phyloP scores from a whole-genome alignment of 1,140 invertebrate species.

The Asobara japonica region DNA sequence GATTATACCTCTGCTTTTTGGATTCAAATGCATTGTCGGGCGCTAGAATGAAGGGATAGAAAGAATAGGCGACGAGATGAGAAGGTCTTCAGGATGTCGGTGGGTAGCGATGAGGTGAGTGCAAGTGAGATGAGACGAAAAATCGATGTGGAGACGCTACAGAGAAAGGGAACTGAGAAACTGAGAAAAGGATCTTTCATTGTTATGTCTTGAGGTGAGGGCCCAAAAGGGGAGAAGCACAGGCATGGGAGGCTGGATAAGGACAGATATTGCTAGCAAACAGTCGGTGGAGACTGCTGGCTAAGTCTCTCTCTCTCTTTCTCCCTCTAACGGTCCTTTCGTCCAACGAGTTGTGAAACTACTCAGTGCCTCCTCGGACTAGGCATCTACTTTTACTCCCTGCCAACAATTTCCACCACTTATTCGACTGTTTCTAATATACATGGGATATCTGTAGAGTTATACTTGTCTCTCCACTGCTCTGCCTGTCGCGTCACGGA shows the following conservation, averaged over 20 bases:
- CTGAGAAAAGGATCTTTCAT: conserved; percentile 34
- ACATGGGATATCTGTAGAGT: not conserved
- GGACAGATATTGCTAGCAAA: conserved; percentile 15
- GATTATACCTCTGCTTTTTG: conserved; percentile 31
- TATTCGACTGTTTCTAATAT: not conserved
- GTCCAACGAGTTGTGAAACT: conserved; percentile 53
- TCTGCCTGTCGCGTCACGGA: conserved; percentile 36
- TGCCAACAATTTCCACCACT: conserved; percentile 13
- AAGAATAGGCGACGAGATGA: not conserved
- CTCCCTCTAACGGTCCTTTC: conserved; percentile 9
- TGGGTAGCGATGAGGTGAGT: not conserved
- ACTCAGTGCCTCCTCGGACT: conserved; percentile 16
- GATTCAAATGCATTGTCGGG: conserved; percentile 34
- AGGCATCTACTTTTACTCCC: conserved; percentile 38
- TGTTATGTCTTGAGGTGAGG: conserved; percentile 17
- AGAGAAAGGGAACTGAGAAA: conserved; percentile 36
- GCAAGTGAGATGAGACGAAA: conserved; percentile 10
- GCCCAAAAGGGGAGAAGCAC: not conserved
- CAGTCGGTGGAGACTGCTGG: not conserved
- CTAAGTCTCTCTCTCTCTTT: not conserved
- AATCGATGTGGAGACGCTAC: conserved; percentile 19
- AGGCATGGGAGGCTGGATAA: conserved; percentile 37
- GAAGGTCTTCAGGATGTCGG: conserved; percentile 7
- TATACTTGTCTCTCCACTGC: conserved; percentile 9
- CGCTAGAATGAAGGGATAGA: conserved; percentile 32